phyloP scores from a whole-genome alignment of 2,888 invertebrate species.

The Halictus ligatus region DNA sequence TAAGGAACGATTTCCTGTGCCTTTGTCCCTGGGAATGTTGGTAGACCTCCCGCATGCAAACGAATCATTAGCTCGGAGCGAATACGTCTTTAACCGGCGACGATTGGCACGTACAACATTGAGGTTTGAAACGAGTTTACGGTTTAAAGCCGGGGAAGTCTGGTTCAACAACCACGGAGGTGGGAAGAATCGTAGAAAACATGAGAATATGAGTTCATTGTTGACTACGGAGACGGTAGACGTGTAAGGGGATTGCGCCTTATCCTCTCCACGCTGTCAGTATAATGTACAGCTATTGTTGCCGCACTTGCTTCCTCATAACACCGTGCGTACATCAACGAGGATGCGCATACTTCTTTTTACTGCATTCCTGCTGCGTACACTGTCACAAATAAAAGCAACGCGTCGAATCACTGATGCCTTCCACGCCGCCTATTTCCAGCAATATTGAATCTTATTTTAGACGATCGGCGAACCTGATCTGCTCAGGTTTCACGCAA shows the following conservation, averaged over 20 bases:
- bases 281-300: constrained; percentile 71
- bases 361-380: constrained; percentile 52
- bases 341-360: constrained; percentile 62
- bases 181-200: constrained; percentile 64
- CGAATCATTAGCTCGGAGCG: constrained; percentile 46
- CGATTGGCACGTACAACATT: constrained; percentile 50
- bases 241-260: constrained; percentile 66
- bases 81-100: constrained; percentile 36
- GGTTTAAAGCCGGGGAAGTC: constrained; percentile 55
- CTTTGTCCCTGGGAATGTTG: neutral
- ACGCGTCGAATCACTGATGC: neutral
- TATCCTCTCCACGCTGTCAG: constrained; percentile 58
- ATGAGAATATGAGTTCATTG: constrained; percentile 73
- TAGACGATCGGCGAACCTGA: neutral
- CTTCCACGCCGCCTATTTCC: neutral
- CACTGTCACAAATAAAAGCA: constrained; percentile 27
- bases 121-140: constrained; percentile 57
- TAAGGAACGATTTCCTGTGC: neutral
- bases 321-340: constrained; percentile 61
- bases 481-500: neutral
- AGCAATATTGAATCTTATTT: neutral
- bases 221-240: constrained; percentile 51
- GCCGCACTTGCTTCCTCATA: constrained; percentile 67
- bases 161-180: constrained; percentile 64
- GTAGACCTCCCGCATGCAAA: constrained; percentile 35